phyloP scores from a whole-genome alignment of 2,888 invertebrate species.

The Lasioglossum figueresi region DNA sequence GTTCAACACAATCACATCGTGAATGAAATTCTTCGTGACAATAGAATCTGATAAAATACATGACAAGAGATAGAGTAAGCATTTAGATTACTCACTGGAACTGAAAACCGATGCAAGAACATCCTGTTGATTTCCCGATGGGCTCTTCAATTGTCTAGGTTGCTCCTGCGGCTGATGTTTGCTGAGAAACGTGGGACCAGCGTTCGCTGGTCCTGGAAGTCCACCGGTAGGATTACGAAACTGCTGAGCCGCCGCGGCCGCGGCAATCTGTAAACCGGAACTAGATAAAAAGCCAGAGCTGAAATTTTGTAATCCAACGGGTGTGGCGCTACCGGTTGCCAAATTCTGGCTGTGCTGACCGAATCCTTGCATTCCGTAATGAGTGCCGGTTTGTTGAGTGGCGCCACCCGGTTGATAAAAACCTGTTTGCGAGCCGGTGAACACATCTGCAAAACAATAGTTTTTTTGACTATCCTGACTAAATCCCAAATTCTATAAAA shows the following conservation, averaged over 20 bases:
- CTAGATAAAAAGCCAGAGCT: conserved; percentile 86
- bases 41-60: background rate
- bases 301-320: conserved; percentile 85
- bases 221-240: conserved; percentile 86
- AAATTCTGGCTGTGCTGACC: conserved; percentile 83
- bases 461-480: background rate
- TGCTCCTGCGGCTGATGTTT: conserved; percentile 83
- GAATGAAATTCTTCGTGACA: background rate
- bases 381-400: conserved; percentile 82
- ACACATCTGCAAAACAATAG: conserved; percentile 77
- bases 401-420: conserved; percentile 83
- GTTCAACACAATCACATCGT: background rate
- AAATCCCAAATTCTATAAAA: background rate
- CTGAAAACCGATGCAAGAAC: conserved; percentile 86
- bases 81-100: conserved; percentile 83
- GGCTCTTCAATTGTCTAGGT: conserved; percentile 82
- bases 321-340: conserved; percentile 82
- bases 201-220: conserved; percentile 80
- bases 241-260: conserved; percentile 87
- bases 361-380: conserved; percentile 83
- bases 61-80: background rate
- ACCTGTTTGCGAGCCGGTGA: conserved; percentile 82
- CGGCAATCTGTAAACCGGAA: conserved; percentile 87
- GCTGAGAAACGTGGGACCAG: conserved; percentile 80
- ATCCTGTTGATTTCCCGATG: conserved; percentile 84